Conservation (phyloP, 2,113 vertebrate genomes). For the Crypturellus undulatus region DNA sequence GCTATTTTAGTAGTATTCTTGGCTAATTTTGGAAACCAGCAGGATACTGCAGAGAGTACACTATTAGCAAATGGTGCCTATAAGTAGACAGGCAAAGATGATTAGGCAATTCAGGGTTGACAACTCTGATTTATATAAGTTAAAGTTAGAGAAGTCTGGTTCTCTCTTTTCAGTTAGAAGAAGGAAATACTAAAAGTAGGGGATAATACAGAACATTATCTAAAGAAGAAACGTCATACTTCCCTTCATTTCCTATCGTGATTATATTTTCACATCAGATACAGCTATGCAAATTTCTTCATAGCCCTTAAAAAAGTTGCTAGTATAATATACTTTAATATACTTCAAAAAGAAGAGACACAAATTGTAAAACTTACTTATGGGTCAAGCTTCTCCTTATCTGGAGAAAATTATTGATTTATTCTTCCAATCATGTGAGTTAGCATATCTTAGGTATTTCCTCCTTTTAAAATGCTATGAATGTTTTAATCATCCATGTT, state of each 20-base stretch:
- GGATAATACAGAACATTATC: neutral
- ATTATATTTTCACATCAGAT: neutral
- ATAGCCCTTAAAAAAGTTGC: neutral
- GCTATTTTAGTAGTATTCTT: constrained; percentile 13
- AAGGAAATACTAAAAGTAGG: constrained; percentile 1
- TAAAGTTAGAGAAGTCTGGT: neutral
- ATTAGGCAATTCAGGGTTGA: neutral
- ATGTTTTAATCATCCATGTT: neutral
- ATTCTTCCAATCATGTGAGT: neutral
- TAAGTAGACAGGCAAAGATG: constrained; percentile 20
- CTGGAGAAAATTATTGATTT: neutral
- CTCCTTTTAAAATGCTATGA: neutral
- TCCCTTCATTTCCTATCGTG: neutral
- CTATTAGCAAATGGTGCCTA: neutral
- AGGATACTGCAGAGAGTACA: neutral
- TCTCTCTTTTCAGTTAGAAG: neutral
- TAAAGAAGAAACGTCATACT: neutral
- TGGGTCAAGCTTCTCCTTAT: neutral
- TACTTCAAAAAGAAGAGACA: neutral
- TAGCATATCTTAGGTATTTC: neutral
- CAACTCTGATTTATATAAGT: neutral
- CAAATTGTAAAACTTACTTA: neutral
- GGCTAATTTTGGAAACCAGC: constrained; percentile 17
- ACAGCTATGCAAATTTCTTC: neutral
- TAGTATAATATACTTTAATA: neutral